Percentiles rank a stretch among this genome's conserved stretches.
phyloP scores from a whole-genome alignment of 2,888 invertebrate species.

The Harmothoe impar region DNA sequence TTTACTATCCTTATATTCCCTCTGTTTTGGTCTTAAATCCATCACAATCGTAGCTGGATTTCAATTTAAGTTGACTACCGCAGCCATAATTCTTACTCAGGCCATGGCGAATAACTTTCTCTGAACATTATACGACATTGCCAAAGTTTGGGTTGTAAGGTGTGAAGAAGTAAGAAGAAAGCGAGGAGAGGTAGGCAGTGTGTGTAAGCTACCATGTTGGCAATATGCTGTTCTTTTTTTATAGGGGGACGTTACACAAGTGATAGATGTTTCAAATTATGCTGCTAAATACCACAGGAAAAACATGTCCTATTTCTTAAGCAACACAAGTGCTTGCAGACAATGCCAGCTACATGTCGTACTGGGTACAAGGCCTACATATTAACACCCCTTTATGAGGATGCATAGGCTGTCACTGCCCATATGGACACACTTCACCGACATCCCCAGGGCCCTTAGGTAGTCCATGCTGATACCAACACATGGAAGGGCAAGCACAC shows the following conservation, averaged over 20 bases:
- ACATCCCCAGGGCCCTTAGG: neutral
- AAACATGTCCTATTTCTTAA: neutral
- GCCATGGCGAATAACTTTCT: neutral
- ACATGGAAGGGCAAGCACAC: slow-evolving; percentile 6
- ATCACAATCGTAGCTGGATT: neutral
- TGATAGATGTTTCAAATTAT: neutral
- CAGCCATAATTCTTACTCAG: neutral
- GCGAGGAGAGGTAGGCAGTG: neutral
- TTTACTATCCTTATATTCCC: neutral
- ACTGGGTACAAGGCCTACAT: too few species aligned
- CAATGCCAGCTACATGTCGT: too few species aligned
- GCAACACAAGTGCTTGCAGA: too few species aligned
- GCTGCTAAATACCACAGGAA: neutral
- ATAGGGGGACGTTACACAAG: neutral
- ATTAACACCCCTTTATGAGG: too few species aligned
- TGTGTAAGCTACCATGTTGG: neutral
- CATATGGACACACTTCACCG: neutral
- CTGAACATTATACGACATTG: neutral
- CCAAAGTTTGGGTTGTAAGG: neutral
- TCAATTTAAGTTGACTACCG: neutral
- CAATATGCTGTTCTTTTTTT: neutral
- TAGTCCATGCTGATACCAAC: neutral
- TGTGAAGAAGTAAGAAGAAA: neutral
- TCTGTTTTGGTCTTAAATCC: neutral
- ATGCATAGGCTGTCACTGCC: too few species aligned